Percentiles rank a stretch among this genome's conserved stretches.
phyloP scores from a whole-genome alignment of 1,140 invertebrate species.

The Caenorhabditis briggsae region DNA sequence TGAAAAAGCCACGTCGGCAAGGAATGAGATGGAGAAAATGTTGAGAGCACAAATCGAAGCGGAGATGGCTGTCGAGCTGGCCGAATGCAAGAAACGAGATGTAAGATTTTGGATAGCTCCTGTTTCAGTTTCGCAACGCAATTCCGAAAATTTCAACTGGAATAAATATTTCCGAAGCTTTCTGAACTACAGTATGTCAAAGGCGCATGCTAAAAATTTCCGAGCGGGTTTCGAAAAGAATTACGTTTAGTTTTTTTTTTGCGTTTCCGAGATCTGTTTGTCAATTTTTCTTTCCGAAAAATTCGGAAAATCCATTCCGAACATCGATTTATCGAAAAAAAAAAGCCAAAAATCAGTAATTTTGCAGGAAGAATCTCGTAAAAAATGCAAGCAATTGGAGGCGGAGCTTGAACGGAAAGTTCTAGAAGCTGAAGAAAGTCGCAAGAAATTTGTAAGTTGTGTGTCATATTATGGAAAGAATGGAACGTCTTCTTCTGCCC shows the following conservation, averaged over 20 bases:
- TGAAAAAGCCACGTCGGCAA: conserved; percentile 47
- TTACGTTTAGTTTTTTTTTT: too few relatives aligned
- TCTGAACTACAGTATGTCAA: too few relatives aligned
- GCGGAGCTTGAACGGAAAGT: conserved; percentile 44
- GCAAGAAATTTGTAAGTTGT: conserved; percentile 51
- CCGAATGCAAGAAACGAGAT: conserved; percentile 45
- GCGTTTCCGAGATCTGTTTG: too few relatives aligned
- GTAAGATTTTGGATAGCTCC: background rate
- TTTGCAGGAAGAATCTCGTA: conserved; percentile 53
- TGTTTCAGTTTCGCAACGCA: background rate
- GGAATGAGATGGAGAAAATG: conserved; percentile 48
- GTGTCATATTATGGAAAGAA: background rate
- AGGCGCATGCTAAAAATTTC: too few relatives aligned
- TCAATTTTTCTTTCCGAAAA: too few relatives aligned
- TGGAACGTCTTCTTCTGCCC: too few relatives aligned
- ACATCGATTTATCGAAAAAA: too few relatives aligned
- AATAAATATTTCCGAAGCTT: too few relatives aligned
- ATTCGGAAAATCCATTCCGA: too few relatives aligned
- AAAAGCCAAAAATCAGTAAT: background rate
- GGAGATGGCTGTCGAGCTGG: conserved; percentile 29
- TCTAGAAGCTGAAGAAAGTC: conserved; percentile 41
- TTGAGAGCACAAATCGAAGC: conserved; percentile 45
- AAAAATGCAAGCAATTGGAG: conserved; percentile 31
- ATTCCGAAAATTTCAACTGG: too few relatives aligned
- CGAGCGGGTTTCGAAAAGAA: too few relatives aligned